A percentile compares a stretch with the other conserved stretches of the same genome.
These are phyloP conservation scores for Drosophila asahinai DNA, from an alignment of 1,140 invertebrate genomes.

Conservation along the genomic window DNA sequence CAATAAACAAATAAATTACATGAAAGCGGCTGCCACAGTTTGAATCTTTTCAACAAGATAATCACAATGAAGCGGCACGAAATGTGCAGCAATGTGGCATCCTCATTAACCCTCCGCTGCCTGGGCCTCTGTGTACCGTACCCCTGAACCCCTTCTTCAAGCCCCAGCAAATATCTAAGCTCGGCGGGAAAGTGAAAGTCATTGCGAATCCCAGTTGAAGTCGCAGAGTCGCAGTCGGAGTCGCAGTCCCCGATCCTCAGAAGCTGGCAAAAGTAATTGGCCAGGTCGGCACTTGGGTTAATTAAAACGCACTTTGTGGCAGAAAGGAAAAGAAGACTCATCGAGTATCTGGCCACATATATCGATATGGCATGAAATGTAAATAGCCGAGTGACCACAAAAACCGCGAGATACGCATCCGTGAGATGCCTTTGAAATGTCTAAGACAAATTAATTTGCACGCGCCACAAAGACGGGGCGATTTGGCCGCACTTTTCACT, in stretches of 20 bases:
- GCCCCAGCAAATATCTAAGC: slow-evolving; percentile 10
- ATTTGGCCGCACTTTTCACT: slow-evolving; percentile 68
- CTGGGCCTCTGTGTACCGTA: background rate
- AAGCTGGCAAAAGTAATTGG: slow-evolving; percentile 65
- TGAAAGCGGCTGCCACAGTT: slow-evolving; percentile 78
- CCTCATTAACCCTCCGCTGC: slow-evolving; percentile 73
- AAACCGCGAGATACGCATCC: slow-evolving; percentile 73
- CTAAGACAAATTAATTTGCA: slow-evolving; percentile 50
- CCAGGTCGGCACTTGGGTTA: slow-evolving; percentile 59
- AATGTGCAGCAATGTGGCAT: slow-evolving; percentile 81
- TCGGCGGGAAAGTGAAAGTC: slow-evolving; percentile 73
- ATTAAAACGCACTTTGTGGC: slow-evolving; percentile 68
- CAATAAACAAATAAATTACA: slow-evolving; percentile 84
- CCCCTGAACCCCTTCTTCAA: background rate
- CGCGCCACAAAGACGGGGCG: slow-evolving; percentile 24
- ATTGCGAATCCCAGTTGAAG: slow-evolving; percentile 58
- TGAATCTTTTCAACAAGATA: slow-evolving; percentile 69
- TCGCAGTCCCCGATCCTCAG: slow-evolving; percentile 16
- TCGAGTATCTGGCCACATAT: slow-evolving; percentile 22
- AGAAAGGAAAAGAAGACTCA: slow-evolving; percentile 23
- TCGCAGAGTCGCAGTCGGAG: slow-evolving; percentile 7
- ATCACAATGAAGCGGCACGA: slow-evolving; percentile 82
- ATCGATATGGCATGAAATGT: slow-evolving; percentile 62
- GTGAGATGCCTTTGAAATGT: slow-evolving; percentile 82
- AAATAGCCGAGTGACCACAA: slow-evolving; percentile 76